Base-by-base conservation (phyloP, 2,888 invertebrate species). In the Atrina japonica region DNA sequence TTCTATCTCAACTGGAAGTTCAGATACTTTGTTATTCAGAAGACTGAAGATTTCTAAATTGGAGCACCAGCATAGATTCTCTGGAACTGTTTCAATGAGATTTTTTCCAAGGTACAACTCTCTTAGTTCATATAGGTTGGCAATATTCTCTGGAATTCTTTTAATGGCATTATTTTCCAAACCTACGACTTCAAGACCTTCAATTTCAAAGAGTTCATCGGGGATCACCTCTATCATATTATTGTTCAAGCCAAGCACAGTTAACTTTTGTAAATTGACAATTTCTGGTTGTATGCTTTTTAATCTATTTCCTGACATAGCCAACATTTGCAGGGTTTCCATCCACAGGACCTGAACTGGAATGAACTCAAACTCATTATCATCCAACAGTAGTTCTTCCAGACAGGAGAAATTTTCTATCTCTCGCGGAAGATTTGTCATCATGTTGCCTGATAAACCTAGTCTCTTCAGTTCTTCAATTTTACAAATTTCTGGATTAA, bases 351-450 rank as follows among this genome's bases (percentile, higher is more conserved):
- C 73, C 75, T 89, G 88, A 23, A 88, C 79, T 16, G 89, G 88
- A 21, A 89, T 82, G 43, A 87, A 87, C 52, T 87, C 86, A 70
- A 89, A 88, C 59, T 86, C 84, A 64, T 89, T 89, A 69, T 89
- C 86, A 60, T 86, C 87, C 23, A 88, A 67, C 7, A 83, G 67
- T 6, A 89, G 80, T 41, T 88, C 83, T 49, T 85, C 79, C 7
- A 89, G 72, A 23, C 72, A 77, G 1, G 77, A 64, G 47, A 88
- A 72, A 66, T 88, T 85, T 64, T 88, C 86, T 6, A 88, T 76
- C 45, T 86, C 85, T 16, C 84, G 75, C 18, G 89, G 88, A 49
- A 89, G 73, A 68, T 85, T 87, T 47, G 84, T 84, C 45, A 89
- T 82, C 52, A 80, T 81, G 72, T 89, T 89, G n/a, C 88, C 88